Base-by-base conservation (phyloP, 2,888 invertebrate species). In the Aplocera efformata region DNA sequence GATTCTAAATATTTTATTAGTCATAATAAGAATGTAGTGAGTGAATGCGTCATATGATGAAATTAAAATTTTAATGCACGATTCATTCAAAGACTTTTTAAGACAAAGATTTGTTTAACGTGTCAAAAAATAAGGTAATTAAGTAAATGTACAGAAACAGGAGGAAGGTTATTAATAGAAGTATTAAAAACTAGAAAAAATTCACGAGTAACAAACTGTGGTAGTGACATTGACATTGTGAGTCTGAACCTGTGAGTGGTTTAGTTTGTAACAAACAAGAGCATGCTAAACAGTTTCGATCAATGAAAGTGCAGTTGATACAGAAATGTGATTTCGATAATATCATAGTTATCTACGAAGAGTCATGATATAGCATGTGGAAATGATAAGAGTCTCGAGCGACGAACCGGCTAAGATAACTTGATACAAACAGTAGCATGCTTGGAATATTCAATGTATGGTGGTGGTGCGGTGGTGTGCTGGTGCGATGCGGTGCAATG, bases 191-290 rank as follows among this genome's bases (percentile, higher is more conserved):
- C 7, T n/a, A 6, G 38, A 33, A 32, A 29, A 29, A 27, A 50
- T 53, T 37, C 42, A 24, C 50, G 53, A 60, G 58, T 55, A 60
- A 44, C 60, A 55, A 57, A 48, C 42, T 44, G 39, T 38, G 26
- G 40, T 44, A 42, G 63, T 73, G 73, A 73, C 76, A 76, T 79
- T 79, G 79, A 77, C 75, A 76, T 76, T 78, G 73, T 46, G 50
- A 56, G 53, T 58, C 51, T 61, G 53, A 48, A 42, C 58, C 50
- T 43, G 50, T 38, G 49, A 48, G 56, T 41, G 53, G 43, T 40
- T 33, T 33, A 23, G 13, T 30, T 41, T 25, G 42, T 34, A 34
- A 42, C 31, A 29, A 40, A 33, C 28, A 34, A 31, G 17, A 46
- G 32, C 35, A 22, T 32, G 13, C 29, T 7, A 8, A 23, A 11